phyloP scores from a whole-genome alignment of 92 coral and sea anemone genomes.

The Epizoanthus illoricatus region DNA sequence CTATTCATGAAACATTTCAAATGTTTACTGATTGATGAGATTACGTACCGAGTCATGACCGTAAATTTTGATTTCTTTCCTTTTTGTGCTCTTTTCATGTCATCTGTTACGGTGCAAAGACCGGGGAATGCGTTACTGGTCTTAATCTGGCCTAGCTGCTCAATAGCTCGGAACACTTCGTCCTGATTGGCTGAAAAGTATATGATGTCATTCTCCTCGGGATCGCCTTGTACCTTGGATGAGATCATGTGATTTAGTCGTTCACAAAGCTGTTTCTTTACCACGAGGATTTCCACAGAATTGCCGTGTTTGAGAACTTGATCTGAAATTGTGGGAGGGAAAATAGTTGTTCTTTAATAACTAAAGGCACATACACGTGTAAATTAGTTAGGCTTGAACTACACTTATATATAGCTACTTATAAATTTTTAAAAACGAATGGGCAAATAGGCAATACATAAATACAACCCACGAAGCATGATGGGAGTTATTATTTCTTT shows the following conservation, averaged over 20 bases:
- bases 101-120: slow-evolving; percentile 87
- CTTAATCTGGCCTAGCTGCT: slow-evolving; percentile 88
- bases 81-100: slow-evolving; percentile 74
- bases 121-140: slow-evolving; percentile 94
- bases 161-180: slow-evolving; percentile 87
- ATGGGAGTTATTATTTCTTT: no score
- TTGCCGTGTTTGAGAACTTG: slow-evolving; percentile 96
- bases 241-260: slow-evolving; percentile 88
- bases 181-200: slow-evolving; percentile 96
- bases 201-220: slow-evolving; percentile 95
- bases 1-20: not conserved
- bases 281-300: slow-evolving; percentile 94
- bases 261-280: slow-evolving; percentile 91
- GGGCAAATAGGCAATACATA: no score
- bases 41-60: slow-evolving; percentile 86
- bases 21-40: not conserved
- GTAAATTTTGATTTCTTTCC: slow-evolving; percentile 86
- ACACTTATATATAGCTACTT: no score
- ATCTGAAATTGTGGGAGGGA: slow-evolving; percentile 49
- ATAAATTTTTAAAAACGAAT: no score
- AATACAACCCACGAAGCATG: no score
- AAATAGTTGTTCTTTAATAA: not conserved
- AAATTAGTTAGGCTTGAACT: no score
- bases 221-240: slow-evolving; percentile 89
- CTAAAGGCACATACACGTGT: no score